A percentile compares a stretch with the other conserved stretches of the same genome.
Evolutionary conservation across 2,797 vertebrate genomes (phyloP).

Genomic region (Coracias cyanogaster): DNA sequence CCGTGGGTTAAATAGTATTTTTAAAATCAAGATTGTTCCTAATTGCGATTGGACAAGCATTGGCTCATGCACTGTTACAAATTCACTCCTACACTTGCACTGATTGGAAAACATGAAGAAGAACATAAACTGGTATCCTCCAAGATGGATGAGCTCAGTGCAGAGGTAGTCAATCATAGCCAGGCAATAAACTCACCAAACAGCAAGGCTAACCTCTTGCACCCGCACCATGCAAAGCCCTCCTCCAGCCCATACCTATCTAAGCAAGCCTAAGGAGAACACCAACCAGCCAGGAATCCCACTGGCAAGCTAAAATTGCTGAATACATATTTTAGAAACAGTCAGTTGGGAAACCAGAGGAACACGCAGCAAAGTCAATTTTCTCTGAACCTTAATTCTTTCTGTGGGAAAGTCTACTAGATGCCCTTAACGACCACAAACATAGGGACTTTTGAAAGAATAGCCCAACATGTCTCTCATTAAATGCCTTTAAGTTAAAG

Average conservation of each 20-base stretch:
- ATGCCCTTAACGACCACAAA: background rate
- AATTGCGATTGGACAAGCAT: background rate
- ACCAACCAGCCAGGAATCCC: background rate
- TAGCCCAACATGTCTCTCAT: rapidly evolving
- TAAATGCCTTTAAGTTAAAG: background rate
- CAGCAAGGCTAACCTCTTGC: background rate
- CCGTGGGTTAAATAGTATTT: background rate
- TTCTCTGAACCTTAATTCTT: background rate
- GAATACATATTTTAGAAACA: background rate
- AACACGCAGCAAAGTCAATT: background rate
- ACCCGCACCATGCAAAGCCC: rapidly evolving
- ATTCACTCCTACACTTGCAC: background rate
- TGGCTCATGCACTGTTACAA: background rate
- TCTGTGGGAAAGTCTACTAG: background rate
- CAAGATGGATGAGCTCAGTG: background rate
- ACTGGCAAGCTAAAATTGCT: background rate
- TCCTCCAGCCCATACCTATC: background rate
- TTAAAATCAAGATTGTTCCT: background rate
- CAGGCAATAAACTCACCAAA: background rate
- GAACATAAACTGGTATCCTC: background rate
- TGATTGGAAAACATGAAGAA: background rate
- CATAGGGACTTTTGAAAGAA: background rate
- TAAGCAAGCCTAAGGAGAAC: background rate
- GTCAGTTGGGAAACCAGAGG: background rate
- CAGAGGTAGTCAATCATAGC: background rate